Base-by-base conservation (phyloP, 2,888 invertebrate species). In the Glaucopsyche alexis region DNA sequence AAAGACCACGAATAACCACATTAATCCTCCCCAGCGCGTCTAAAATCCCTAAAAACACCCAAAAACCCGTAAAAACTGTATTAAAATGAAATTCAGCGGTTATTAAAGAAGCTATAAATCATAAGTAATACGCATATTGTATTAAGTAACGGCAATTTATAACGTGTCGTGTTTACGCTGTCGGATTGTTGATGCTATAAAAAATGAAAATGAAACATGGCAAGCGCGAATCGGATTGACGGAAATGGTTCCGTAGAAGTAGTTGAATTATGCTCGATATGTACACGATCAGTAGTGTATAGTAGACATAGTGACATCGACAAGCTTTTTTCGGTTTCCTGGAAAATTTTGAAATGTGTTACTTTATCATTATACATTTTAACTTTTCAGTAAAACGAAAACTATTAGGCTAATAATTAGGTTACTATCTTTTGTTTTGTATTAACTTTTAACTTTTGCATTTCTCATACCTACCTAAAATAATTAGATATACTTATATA, bases 151-250 rank as follows among this genome's bases (percentile, higher is more conserved):
- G 0, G 67, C 67, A 13, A 42, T 67, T 45, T 67, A 67, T 67
- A 45, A 45, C 19, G 11, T 45, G 67, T 16, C 67, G 67, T 67
- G 67, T 67, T 67, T 67, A 7, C n/a, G n/a, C 67, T 38, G 67
- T 40, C 67, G 42, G 67, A 16, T 67, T 67, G 45, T 67, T 67
- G 45, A 19, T 67, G 42, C 9, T n/a, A 67, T 66, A 67, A 67
- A 67, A 67, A 67, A 42, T 45, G 67, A 45, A 67, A 42, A 66
- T 60, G 29, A 60, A 38, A 29, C 66, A 8, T 38, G 45, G 45
- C 67, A 67, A 45, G 67, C 67, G 11, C 67, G 67, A 42, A 16
- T 45, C 9, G 45, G 19, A 2, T 0, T 14, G 13, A 2, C 1
- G 38, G 2, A 60, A 60, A 13, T 29, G 60, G 13, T 38, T 60